Percentiles rank a stretch among this genome's conserved stretches.
Evolutionary conservation across 1,140 invertebrate species (phyloP).

Genomic region (Drosophila pruinosa): DNA sequence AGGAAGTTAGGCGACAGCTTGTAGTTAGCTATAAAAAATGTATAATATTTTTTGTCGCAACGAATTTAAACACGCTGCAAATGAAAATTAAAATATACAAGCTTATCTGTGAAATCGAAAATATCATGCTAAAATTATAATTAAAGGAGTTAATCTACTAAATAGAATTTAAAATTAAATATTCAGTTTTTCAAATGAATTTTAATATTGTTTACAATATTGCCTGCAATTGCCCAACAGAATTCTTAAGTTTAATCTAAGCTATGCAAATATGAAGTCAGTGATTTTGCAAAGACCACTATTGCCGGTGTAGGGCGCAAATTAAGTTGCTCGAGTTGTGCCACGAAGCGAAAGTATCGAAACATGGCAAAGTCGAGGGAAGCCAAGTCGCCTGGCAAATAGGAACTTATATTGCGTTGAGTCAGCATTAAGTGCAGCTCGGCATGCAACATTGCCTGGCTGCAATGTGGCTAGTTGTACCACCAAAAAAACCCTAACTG

Average conservation of each 20-base stretch:
- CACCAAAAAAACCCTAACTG: not conserved
- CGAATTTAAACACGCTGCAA: not conserved
- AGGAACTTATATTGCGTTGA: constrained; percentile 69
- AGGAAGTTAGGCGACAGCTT: constrained; percentile 17
- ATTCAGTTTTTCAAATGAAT: too few species aligned
- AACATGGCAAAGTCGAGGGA: constrained; percentile 20
- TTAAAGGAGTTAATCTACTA: too few species aligned
- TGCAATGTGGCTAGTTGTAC: constrained; percentile 40
- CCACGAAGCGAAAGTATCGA: constrained; percentile 33
- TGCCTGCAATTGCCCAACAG: too few species aligned
- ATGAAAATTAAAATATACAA: too few species aligned
- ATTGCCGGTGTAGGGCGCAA: constrained; percentile 36
- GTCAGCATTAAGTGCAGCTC: constrained; percentile 74
- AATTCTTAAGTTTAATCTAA: too few species aligned
- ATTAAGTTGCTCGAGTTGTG: constrained; percentile 14
- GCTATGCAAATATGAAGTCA: not conserved
- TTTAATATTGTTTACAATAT: too few species aligned
- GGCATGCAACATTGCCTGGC: constrained; percentile 71
- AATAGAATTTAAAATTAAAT: too few species aligned
- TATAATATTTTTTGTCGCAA: not conserved
- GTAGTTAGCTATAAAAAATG: constrained; percentile 10
- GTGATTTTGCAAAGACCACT: not conserved
- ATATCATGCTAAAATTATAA: too few species aligned
- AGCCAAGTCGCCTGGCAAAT: constrained; percentile 59
- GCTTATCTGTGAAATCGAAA: too few species aligned